Evolutionary conservation across 2,113 vertebrate genomes (phyloP), one percentile per base, ranked within the genome.

Genomic region (Microtus ochrogaster): DNA sequence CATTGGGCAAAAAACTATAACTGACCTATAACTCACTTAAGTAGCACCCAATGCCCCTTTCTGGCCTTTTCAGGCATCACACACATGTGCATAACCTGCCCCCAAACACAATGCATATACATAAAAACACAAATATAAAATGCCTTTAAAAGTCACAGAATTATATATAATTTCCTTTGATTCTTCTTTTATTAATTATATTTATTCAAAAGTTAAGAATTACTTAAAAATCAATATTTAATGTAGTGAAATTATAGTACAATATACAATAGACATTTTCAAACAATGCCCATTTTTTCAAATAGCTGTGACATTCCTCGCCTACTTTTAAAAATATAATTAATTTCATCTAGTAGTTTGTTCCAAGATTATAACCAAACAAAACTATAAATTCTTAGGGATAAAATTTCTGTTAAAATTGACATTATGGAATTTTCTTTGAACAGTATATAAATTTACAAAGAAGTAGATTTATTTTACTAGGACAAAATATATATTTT

Each of bases 21-120:
- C 58, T 66, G 61, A 44, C 17, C 9, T 66, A 4, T 66, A 85
- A 33, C 17, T 66, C 41, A 66, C 28, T 14, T 30, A 33, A 44
- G 11, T 5, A 12, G 1, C 5, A 33, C 6, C 26, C 9, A 47
- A 3, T 47, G 2, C 4, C 14, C 1, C 2, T 10, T 30, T 84
- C 2, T 11, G 61, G 28, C 0, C 16, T 33, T 2, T 85, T 63
- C 2, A 44, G 17, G 39, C 5, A 47, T 1, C 12, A 66, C 30
- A 66, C 30, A 66, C 16, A 17, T 44, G 1, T 11, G 19, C 17
- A 33, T 47, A 85, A 66, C 41, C 22, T 28, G 28, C 41, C 3
- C 14, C 39, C 28, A 6, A 39, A 41, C 13, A 65, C 22, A 39
- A 39, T 65, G 39, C 3, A 19, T 12, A 9, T 2, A 21, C 9